Base-by-base conservation (phyloP, 1,140 invertebrate genomes). In the Drosophila neocordata region DNA sequence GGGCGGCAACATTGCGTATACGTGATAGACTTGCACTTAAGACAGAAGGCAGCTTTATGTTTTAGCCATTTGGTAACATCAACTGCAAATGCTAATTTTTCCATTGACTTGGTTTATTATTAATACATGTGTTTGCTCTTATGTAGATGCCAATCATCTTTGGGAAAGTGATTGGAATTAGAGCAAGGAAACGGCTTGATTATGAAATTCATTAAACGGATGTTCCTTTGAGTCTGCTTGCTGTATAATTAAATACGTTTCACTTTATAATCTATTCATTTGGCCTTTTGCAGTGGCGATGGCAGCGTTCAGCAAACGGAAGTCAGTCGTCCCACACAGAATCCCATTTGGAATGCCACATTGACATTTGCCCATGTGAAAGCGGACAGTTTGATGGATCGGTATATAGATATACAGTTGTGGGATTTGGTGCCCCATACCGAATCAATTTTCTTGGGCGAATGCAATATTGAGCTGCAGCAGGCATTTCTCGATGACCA, bases 301-400 rank as follows among this genome's bases (percentile, higher is more conserved):
- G 94, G 95, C 66, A 94, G 93, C 61, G 94, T 95, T 12, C 93
- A 95, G 58, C 96, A 96, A 85, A 97, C 96, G 1, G 96, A 95
- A 79, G 95, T 96, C 4, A 95, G 96, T 1, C 96, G 96, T 63
- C 95, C 96, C 8, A 96, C 96, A 1, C 96, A 95, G 80, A 96
- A 96, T 90, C 96, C 97, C 6, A 95, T 97, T 52, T 98, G 96
- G 97, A 97, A 97, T 84, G 96, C 96, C 12, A 97, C 96, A n/a
- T 92, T 97, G 15, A 95, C 95, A 59, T 96, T 97, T 89, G 93
- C 94, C 0, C 95, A 95, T 20, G 94, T 97, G 13, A 94, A 94
- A 31, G 95, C 95, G 1, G 96, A 97, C 69, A 94, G 95, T 77
- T 92, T 97, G 27, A 95, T 96, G 89, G 95, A 96, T 52, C 94